Evolutionary conservation across 2,888 invertebrate genomes (phyloP).

Genomic region (Mimumesa dahlbomi): DNA sequence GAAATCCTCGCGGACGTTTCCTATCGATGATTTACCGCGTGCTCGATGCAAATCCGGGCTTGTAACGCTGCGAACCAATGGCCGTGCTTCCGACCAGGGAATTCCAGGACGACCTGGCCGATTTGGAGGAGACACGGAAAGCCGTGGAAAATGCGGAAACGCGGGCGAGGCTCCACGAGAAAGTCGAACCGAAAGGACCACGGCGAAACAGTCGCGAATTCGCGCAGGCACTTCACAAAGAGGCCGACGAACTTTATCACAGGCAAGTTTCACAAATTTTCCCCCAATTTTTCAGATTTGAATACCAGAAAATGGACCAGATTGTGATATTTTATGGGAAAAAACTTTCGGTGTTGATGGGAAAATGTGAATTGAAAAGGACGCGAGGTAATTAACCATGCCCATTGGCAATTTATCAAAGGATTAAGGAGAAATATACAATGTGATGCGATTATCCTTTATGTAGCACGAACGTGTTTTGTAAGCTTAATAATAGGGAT

Average conservation of each 20-base stretch:
- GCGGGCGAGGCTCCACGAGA: constrained; percentile 53
- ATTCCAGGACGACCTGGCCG: constrained; percentile 16
- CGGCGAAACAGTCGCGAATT: constrained; percentile 57
- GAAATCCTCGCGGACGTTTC: too few relatives aligned
- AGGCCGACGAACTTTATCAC: constrained; percentile 70
- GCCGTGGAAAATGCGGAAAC: constrained; percentile 61
- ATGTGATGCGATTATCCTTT: too few relatives aligned
- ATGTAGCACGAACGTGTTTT: too few relatives aligned
- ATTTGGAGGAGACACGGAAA: constrained; percentile 59
- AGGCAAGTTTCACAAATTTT: constrained; percentile 40
- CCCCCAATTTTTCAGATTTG: neutral
- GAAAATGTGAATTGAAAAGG: too few relatives aligned
- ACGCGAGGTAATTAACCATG: too few relatives aligned
- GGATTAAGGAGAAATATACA: too few relatives aligned
- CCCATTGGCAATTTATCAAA: too few relatives aligned
- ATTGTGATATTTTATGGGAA: too few relatives aligned
- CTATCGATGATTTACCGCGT: too few relatives aligned
- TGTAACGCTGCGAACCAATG: constrained; percentile 29
- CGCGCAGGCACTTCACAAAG: constrained; percentile 69
- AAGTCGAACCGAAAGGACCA: constrained; percentile 19
- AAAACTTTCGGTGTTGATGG: too few relatives aligned
- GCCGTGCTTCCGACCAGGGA: constrained; percentile 28
- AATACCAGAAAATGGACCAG: too few relatives aligned
- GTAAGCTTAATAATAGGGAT: too few relatives aligned
- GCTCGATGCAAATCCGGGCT: neutral